A percentile compares a stretch with the other conserved stretches of the same genome.
Evolutionary conservation across 2,113 vertebrate species (phyloP).

Genomic region (Tauraco erythrolophus): DNA sequence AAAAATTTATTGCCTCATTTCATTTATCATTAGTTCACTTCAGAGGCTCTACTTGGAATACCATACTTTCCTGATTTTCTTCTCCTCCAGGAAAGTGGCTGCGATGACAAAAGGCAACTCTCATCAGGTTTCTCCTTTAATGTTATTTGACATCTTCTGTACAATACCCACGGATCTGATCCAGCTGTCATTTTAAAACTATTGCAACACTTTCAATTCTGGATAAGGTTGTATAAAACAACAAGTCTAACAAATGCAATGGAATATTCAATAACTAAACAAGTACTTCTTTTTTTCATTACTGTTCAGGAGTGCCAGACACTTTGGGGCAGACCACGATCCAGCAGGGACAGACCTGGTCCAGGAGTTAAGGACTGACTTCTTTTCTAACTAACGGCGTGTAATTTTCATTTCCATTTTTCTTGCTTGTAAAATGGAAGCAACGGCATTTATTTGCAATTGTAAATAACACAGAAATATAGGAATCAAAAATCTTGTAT

Average conservation of each 20-base stretch:
- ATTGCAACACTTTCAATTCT: background rate
- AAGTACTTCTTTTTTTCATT: background rate
- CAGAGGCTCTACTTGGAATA: background rate
- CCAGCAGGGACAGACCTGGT: background rate
- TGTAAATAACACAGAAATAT: background rate
- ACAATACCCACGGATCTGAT: background rate
- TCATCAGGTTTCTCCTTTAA: background rate
- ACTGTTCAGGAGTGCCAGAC: background rate
- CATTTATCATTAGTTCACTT: background rate
- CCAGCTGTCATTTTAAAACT: background rate
- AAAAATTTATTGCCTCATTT: background rate
- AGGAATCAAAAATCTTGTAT: background rate
- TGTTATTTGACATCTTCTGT: background rate
- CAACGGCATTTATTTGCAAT: background rate
- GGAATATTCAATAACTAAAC: background rate
- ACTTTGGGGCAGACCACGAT: background rate
- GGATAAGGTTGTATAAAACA: background rate
- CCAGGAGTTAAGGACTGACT: background rate
- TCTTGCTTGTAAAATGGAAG: background rate
- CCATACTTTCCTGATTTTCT: background rate
- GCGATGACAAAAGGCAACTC: background rate
- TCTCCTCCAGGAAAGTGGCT: background rate
- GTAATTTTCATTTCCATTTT: background rate
- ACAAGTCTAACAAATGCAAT: background rate
- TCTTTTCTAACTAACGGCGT: background rate